phyloP scores from a whole-genome alignment of 1,140 invertebrate genomes.

The Papilio machaon region DNA sequence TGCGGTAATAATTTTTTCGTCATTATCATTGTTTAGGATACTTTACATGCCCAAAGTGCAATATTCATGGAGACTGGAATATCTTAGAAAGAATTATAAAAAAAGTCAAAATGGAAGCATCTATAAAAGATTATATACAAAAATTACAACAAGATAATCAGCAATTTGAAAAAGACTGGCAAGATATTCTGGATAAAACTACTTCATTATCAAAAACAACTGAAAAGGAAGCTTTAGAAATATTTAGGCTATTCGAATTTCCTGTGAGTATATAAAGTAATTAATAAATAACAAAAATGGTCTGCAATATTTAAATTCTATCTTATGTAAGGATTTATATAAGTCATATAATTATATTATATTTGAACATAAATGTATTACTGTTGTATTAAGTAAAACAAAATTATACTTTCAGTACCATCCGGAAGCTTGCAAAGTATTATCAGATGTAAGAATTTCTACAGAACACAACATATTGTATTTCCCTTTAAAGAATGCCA shows the following conservation, averaged over 20 bases:
- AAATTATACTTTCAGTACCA: constrained; percentile 62
- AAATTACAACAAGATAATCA: constrained; percentile 59
- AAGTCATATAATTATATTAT: too few species aligned
- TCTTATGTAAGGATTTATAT: too few species aligned
- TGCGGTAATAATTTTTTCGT: neutral
- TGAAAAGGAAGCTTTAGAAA: constrained; percentile 67
- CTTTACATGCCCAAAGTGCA: constrained; percentile 85
- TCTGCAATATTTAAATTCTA: too few species aligned
- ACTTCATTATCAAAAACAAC: constrained; percentile 69
- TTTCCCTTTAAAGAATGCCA: constrained; percentile 85
- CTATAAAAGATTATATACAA: constrained; percentile 71
- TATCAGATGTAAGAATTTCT: constrained; percentile 72
- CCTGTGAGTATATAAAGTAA: constrained; percentile 77
- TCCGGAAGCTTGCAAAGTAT: constrained; percentile 71
- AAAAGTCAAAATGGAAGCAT: constrained; percentile 70
- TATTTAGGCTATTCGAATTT: constrained; percentile 82
- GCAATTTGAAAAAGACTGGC: constrained; percentile 74
- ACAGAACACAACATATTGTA: constrained; percentile 80
- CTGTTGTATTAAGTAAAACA: neutral
- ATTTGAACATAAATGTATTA: neutral
- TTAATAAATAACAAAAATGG: too few species aligned
- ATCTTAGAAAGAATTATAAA: constrained; percentile 80
- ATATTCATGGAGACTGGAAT: constrained; percentile 83
- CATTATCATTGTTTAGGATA: constrained; percentile 79
- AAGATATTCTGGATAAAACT: constrained; percentile 66